These are phyloP conservation scores for Molanna angustata DNA, from an alignment of 2,888 invertebrate genomes.

Conservation along the genomic window DNA sequence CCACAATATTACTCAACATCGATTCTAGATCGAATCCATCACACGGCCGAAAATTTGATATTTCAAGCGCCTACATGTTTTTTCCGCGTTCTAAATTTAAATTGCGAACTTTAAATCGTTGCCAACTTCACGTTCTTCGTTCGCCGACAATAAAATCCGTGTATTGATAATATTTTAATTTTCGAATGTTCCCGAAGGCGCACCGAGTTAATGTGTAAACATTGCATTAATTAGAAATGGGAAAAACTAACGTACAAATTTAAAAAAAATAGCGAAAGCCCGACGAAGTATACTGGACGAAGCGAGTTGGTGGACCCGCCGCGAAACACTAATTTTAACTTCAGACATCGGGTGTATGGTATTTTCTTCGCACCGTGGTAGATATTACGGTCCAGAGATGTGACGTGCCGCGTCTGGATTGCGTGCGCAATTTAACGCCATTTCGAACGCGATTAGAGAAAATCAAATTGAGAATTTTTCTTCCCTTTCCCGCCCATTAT, in stretches of 20 bases:
- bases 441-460: too few species aligned
- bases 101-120: neutral
- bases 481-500: too few species aligned
- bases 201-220: too few species aligned
- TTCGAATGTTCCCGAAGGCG: too few species aligned
- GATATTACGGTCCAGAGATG: constrained; percentile 6
- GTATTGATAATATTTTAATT: too few species aligned
- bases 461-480: too few species aligned
- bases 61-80: neutral
- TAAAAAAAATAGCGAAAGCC: neutral
- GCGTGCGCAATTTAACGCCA: neutral
- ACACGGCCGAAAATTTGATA: neutral
- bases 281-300: too few species aligned
- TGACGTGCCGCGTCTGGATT: constrained; percentile 6
- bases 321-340: constrained; percentile 15
- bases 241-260: constrained; percentile 1
- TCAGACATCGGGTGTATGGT: too few species aligned
- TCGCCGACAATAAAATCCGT: too few species aligned
- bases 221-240: too few species aligned
- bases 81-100: constrained; percentile 8
- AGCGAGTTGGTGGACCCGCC: neutral
- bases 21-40: too few species aligned
- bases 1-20: too few species aligned
- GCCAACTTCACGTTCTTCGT: neutral
- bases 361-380: neutral